phyloP scores from a whole-genome alignment of 2,888 invertebrate genomes.

The Eristalis intricaria region DNA sequence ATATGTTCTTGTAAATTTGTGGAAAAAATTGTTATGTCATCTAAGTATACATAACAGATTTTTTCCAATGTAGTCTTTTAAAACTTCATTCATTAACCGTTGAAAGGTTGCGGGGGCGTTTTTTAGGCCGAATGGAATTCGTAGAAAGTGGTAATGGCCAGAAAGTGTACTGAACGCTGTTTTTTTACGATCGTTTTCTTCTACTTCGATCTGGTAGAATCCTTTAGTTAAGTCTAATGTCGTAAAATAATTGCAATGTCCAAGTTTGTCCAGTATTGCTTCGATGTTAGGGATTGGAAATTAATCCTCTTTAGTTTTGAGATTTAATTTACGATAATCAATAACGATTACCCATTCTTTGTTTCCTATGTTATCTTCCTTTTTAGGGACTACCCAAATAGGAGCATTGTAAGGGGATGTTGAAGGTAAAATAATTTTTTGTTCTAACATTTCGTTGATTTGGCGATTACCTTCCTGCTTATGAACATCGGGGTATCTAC shows the following conservation, averaged over 20 bases:
- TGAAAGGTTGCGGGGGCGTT: not conserved
- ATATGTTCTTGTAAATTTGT: conserved; percentile 4
- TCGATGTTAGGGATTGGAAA: not conserved
- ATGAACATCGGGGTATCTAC: not conserved
- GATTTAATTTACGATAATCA: not conserved
- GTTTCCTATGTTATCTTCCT: conserved; percentile 12
- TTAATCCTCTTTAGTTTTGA: not conserved
- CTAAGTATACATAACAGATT: not conserved
- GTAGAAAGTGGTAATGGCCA: not conserved
- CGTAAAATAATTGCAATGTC: not conserved
- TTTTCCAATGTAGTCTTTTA: not conserved
- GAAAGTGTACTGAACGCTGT: not conserved
- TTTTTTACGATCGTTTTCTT: not conserved
- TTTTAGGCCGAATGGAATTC: not conserved
- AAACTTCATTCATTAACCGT: not conserved
- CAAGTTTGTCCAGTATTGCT: not conserved
- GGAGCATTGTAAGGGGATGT: not conserved
- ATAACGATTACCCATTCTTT: not conserved
- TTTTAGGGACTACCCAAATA: not conserved
- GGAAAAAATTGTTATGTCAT: not conserved
- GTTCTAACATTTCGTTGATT: conserved; percentile 10
- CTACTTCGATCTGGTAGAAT: not conserved
- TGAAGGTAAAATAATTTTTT: conserved; percentile 3
- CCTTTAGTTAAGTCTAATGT: not conserved
- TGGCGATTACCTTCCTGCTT: conserved; percentile 10